These are phyloP conservation scores for Brachyptera risi DNA, from an alignment of 2,888 invertebrate genomes.

Conservation along the genomic window DNA sequence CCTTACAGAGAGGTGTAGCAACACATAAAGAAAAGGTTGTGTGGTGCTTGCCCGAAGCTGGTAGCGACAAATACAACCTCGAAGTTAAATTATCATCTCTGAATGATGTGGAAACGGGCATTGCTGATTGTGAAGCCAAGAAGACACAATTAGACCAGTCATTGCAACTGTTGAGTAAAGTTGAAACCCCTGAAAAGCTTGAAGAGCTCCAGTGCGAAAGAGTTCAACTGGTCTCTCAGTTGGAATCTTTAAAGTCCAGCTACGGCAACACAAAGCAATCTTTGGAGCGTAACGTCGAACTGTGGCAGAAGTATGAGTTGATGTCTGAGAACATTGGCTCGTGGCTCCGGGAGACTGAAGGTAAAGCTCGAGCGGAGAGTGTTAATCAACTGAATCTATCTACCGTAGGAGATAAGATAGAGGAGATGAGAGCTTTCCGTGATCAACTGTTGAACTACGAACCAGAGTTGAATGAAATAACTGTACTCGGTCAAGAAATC, in stretches of 20 bases:
- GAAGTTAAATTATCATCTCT: slow-evolving; percentile 85
- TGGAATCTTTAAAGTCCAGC: slow-evolving; percentile 64
- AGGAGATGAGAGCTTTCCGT: slow-evolving; percentile 60
- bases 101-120: slow-evolving; percentile 67
- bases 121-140: slow-evolving; percentile 64
- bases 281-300: slow-evolving; percentile 64
- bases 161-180: slow-evolving; percentile 63
- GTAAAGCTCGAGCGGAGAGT: slow-evolving; percentile 67
- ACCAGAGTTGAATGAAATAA: slow-evolving; percentile 62
- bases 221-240: slow-evolving; percentile 63
- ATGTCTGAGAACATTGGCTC: slow-evolving; percentile 67
- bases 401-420: slow-evolving; percentile 64
- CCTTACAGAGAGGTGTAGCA: slow-evolving; percentile 73
- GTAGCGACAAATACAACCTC: slow-evolving; percentile 86
- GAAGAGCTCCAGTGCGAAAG: slow-evolving; percentile 64
- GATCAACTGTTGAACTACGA: slow-evolving; percentile 61
- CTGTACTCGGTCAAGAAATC: slow-evolving; percentile 65
- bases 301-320: slow-evolving; percentile 78
- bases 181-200: slow-evolving; percentile 68
- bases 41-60: slow-evolving; percentile 87
- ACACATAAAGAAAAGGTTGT: slow-evolving; percentile 82
- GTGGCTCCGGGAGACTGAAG: slow-evolving; percentile 78
- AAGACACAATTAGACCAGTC: slow-evolving; percentile 67
- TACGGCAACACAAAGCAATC: slow-evolving; percentile 63
- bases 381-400: slow-evolving; percentile 64